Percentiles rank a stretch among this genome's conserved stretches.
These are phyloP conservation scores for Myocastor coypus DNA, from an alignment of 2,113 vertebrate species.

Conservation along the genomic window DNA sequence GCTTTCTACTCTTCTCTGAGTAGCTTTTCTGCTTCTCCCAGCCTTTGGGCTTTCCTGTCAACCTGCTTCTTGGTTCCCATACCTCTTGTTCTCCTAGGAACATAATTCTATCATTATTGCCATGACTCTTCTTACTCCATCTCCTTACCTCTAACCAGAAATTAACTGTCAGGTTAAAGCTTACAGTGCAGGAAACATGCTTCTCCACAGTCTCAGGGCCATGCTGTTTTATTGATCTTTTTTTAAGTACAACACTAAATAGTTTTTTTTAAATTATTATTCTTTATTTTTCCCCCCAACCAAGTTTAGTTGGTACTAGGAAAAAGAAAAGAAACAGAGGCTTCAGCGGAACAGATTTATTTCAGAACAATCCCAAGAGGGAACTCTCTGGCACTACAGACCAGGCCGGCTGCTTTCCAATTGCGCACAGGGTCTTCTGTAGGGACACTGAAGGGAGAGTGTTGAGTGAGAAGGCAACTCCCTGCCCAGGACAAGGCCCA, in stretches of 20 bases:
- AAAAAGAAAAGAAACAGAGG: not conserved
- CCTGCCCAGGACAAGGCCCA: not conserved
- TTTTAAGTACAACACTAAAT: not conserved
- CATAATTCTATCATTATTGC: not conserved
- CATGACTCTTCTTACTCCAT: not conserved
- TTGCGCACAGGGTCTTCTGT: not conserved
- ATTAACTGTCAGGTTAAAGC: too few species aligned
- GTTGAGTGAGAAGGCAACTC: not conserved
- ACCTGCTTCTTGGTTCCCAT: not conserved
- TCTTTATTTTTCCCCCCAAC: not conserved
- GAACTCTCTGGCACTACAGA: not conserved
- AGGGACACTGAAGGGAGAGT: not conserved
- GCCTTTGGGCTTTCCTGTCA: not conserved
- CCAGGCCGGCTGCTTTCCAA: not conserved
- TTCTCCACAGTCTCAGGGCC: too few species aligned
- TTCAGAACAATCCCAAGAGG: too few species aligned
- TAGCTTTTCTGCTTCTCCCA: not conserved
- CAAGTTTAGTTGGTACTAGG: not conserved
- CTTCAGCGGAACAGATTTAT: not conserved
- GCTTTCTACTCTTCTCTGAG: not conserved
- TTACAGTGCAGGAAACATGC: not conserved
- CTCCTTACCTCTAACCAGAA: not conserved
- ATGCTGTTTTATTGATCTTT: not conserved
- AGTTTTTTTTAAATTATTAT: not conserved
- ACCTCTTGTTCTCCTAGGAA: not conserved